Evolutionary conservation across 2,113 vertebrate genomes (phyloP), one percentile per base, ranked within the genome.

Genomic region (Aspiorhynchus laticeps): DNA sequence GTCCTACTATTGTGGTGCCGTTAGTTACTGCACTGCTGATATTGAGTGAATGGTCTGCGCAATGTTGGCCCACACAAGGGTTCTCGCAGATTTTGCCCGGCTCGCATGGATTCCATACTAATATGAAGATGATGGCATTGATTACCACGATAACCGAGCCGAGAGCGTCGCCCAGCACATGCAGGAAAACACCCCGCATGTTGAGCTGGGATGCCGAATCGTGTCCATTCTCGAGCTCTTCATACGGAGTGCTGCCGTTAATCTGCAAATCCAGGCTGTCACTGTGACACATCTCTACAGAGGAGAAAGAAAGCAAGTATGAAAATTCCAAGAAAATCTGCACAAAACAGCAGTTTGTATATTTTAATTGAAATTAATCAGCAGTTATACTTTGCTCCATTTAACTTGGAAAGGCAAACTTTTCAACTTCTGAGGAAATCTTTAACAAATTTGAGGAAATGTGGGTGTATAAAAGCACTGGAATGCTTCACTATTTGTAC

Each of bases 101-200:
- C 1, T 90, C 78, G 87, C 98, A 99, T 0, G 97, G 96, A 90
- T 93, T 93, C 97, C 98, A 99, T 88, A 96, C 95, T 26, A 97
- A 95, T 14, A 94, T 97, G 85, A 99, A 99, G 88, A 99, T 95
- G 84, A 96, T 65, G 43, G 98, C 95, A 80, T 98, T 99, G 84
- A 99, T 91, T 43, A 99, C 98, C 78, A 99, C 98, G 48, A 99
- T 99, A 89, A 99, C 98, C 0, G 98, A 99, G 92, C 98, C 98
- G 90, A 99, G 93, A 28, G 98, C 98, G 67, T 99, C 98, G 24
- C 98, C 98, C 82, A 99, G 93, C 84, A 99, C 98, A 33, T 99
- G 98, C 85, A 99, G 96, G 92, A 99, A 99, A 88, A 99, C 98
- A 28, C 98, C 98, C 7, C 97, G 97, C 98, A 99, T 99, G 95